Conservation (phyloP, 2,113 vertebrate genomes). For the Saimiri boliviensis region DNA sequence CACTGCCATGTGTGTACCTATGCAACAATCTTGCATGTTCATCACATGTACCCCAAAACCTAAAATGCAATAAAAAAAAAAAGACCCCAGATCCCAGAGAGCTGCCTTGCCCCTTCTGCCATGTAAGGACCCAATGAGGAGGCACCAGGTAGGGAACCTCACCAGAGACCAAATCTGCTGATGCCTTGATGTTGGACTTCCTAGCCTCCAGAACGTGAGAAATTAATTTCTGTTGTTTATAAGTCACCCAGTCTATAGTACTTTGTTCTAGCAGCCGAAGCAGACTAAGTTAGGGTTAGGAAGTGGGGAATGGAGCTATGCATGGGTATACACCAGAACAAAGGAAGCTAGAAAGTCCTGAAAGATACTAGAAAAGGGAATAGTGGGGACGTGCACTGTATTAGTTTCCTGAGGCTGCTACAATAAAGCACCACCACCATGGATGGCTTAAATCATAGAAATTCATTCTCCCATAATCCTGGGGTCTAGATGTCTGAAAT, state of each 20-base stretch:
- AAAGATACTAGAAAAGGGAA: neutral
- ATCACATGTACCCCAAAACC: too few species aligned
- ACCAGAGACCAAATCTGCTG: neutral
- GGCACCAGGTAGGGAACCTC: neutral
- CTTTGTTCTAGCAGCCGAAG: neutral
- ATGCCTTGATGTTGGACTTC: neutral
- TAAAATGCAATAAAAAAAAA: too few species aligned
- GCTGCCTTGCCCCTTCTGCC: neutral
- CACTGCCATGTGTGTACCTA: too few species aligned
- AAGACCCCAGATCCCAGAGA: neutral
- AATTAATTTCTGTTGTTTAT: neutral
- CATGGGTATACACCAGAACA: neutral
- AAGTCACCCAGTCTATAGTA: neutral
- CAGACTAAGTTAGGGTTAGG: neutral
- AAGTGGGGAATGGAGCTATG: neutral
- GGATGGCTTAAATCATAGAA: neutral
- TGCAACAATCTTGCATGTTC: too few species aligned
- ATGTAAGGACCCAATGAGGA: too few species aligned
- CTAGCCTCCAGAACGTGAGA: neutral
- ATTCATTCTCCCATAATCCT: too few species aligned
- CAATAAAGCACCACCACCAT: neutral
- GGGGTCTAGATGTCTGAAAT: neutral
- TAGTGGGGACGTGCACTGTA: fast-evolving
- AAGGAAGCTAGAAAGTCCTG: neutral
- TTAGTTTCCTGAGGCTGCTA: neutral